Conservation (phyloP, 1,140 invertebrate genomes). For the Pissodes strobi region DNA sequence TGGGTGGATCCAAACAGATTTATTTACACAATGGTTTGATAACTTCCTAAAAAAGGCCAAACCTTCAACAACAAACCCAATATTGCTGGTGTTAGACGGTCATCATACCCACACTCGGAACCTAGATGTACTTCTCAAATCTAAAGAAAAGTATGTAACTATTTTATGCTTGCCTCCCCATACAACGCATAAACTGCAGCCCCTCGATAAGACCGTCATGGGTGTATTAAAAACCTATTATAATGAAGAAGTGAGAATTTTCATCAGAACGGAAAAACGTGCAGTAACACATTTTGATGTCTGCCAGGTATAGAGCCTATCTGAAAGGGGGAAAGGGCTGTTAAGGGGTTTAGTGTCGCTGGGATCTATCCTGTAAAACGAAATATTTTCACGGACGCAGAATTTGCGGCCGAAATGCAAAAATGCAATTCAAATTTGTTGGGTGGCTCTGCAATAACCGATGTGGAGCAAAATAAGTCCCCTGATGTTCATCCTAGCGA, state of each 20-base stretch:
- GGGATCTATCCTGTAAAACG: conserved; percentile 27
- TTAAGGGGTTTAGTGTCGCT: too few relatives aligned
- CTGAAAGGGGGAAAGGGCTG: too few relatives aligned
- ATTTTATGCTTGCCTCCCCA: conserved; percentile 20
- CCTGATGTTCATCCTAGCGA: too few relatives aligned
- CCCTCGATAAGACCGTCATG: conserved; percentile 43
- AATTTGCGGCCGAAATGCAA: conserved; percentile 33
- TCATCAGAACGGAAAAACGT: conserved; percentile 20
- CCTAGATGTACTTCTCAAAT: conserved; percentile 42
- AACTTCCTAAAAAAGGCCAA: conserved; percentile 37
- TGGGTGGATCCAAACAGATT: too few relatives aligned
- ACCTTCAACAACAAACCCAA: conserved; percentile 36
- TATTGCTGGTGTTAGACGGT: too few relatives aligned
- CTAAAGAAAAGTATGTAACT: conserved; percentile 42
- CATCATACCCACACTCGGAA: conserved; percentile 44
- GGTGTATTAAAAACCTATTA: conserved; percentile 36
- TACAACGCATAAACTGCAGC: conserved; percentile 45
- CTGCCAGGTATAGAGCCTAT: conserved; percentile 24
- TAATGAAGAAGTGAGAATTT: conserved; percentile 32
- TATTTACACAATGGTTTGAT: conserved; percentile 46
- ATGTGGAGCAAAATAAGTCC: too few relatives aligned
- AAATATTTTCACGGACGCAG: conserved; percentile 30
- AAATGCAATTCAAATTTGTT: too few relatives aligned
- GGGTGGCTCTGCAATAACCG: too few relatives aligned
- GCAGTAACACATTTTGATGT: conserved; percentile 24